These are phyloP conservation scores for Rotaria magnacalcarata DNA, from an alignment of 2,888 invertebrate genomes.

Conservation along the genomic window DNA sequence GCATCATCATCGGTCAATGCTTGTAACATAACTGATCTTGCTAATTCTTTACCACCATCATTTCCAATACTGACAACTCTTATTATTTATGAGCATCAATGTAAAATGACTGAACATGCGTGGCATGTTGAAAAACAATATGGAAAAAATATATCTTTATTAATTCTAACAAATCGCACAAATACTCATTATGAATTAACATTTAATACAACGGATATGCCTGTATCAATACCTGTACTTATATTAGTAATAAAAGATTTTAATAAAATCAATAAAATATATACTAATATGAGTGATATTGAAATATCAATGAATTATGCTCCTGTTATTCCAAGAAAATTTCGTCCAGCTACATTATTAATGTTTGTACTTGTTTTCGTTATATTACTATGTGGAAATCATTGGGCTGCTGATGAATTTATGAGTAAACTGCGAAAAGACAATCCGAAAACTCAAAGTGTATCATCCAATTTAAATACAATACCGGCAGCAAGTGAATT, in stretches of 20 bases:
- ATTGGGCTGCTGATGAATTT: slow-evolving; percentile 30
- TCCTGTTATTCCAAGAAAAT: neutral
- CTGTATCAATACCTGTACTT: slow-evolving; percentile 26
- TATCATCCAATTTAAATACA: neutral
- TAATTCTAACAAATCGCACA: neutral
- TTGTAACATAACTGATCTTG: neutral
- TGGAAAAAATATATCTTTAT: neutral
- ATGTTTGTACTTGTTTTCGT: neutral
- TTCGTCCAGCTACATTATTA: neutral
- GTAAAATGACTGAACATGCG: slow-evolving; percentile 12
- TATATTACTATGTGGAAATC: neutral
- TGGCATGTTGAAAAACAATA: neutral
- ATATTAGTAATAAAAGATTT: neutral
- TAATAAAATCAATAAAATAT: neutral
- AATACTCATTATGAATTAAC: neutral
- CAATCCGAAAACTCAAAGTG: neutral
- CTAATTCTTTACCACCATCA: neutral
- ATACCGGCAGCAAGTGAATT: neutral
- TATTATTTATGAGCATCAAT: neutral
- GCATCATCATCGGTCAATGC: neutral
- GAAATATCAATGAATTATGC: neutral
- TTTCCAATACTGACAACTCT: neutral
- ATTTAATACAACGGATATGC: neutral
- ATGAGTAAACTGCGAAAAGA: neutral
- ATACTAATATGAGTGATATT: neutral